These are phyloP conservation scores for Leucoraja ocellata DNA, from an alignment of 2,797 vertebrate genomes.

Conservation along the genomic window DNA sequence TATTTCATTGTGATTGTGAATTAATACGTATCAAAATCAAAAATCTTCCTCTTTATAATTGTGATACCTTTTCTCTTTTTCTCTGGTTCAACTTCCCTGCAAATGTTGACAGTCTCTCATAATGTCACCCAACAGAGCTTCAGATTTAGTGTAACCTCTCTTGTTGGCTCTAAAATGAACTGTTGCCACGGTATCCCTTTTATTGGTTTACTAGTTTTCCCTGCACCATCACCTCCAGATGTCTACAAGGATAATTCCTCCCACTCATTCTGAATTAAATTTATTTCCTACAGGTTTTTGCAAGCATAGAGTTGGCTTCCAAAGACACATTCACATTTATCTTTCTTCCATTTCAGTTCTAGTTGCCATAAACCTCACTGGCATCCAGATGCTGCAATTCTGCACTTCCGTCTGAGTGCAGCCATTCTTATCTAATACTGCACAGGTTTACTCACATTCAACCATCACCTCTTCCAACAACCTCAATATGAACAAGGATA, in stretches of 20 bases:
- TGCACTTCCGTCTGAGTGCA: no score
- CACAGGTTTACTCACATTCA: background rate
- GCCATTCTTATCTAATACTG: background rate
- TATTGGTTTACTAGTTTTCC: no score
- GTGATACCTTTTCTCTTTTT: background rate
- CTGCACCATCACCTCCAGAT: no score
- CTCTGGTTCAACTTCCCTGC: background rate
- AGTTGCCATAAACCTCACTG: no score
- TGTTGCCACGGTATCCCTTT: no score
- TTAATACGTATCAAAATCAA: background rate
- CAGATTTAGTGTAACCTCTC: no score
- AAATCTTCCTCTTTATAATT: background rate
- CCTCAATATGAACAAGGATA: background rate
- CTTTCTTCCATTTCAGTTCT: background rate
- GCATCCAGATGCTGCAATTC: no score
- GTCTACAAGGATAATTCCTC: no score
- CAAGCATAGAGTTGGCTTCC: background rate
- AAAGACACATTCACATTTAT: background rate
- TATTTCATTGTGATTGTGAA: background rate
- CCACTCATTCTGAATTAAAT: no score
- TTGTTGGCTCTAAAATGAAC: no score
- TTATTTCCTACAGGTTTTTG: no score
- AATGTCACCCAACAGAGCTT: no score
- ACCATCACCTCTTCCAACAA: background rate
- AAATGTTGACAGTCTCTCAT: background rate